Conservation (phyloP, 2,113 vertebrate genomes). For the Heptranchias perlo region DNA sequence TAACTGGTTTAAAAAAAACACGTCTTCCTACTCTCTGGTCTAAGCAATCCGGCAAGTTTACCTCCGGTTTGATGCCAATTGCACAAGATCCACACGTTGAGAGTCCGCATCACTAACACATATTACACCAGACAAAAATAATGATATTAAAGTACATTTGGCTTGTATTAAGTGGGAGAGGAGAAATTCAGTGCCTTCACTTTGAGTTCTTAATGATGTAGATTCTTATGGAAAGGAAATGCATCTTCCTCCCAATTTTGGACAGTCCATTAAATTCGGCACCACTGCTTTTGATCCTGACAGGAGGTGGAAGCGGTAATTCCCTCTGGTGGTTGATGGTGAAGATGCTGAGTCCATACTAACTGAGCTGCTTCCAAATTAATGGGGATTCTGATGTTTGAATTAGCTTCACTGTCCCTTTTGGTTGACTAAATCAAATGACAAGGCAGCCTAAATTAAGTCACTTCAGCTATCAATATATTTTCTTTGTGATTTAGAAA, state of each 20-base stretch:
- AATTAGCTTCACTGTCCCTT: not conserved
- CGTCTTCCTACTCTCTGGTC: not conserved
- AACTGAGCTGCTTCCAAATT: not conserved
- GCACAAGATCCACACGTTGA: not conserved
- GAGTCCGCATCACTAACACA: not conserved
- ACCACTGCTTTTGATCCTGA: not conserved
- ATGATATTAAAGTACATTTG: not conserved
- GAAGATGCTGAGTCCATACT: not conserved
- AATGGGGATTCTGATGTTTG: not conserved
- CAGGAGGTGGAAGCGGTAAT: not conserved
- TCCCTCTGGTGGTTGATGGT: not conserved
- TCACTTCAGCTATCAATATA: not conserved
- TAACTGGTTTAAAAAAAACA: not conserved
- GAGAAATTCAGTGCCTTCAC: not conserved
- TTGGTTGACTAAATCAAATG: not conserved
- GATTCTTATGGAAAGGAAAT: not conserved
- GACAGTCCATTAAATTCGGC: not conserved
- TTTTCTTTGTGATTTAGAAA: not conserved
- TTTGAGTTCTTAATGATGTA: not conserved
- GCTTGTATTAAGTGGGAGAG: not conserved
- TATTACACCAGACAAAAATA: not conserved
- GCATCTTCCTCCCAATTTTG: not conserved
- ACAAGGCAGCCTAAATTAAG: not conserved
- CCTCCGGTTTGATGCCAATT: not conserved
- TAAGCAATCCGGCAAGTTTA: not conserved